phyloP scores from a whole-genome alignment of 2,888 invertebrate genomes.

The Subacronicta megacephala region DNA sequence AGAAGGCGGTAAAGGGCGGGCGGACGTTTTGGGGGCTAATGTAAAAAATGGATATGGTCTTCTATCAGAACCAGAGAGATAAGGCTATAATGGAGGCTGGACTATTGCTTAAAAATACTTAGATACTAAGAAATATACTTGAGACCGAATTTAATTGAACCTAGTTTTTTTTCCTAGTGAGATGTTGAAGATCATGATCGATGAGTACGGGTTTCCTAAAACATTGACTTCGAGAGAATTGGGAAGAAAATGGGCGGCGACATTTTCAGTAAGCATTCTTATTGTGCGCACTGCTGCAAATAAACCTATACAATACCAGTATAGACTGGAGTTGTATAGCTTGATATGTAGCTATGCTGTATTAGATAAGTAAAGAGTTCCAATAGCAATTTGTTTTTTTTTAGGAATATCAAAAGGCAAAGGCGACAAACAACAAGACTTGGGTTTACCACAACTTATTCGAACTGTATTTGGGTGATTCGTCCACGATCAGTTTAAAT shows the following conservation, averaged over 20 bases:
- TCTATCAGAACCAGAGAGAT: too few relatives aligned
- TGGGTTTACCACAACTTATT: conserved; percentile 83
- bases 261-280: conserved; percentile 73
- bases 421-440: conserved; percentile 79
- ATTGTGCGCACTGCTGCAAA: too few relatives aligned
- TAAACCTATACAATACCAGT: too few relatives aligned
- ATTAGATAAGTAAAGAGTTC: background rate
- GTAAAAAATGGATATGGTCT: too few relatives aligned
- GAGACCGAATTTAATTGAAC: too few relatives aligned
- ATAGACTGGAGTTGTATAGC: too few relatives aligned
- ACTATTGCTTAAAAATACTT: too few relatives aligned
- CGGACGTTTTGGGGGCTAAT: too few relatives aligned
- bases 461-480: conserved; percentile 81
- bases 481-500: conserved; percentile 74
- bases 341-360: too few relatives aligned
- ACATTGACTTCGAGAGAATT: conserved; percentile 76
- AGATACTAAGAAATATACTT: too few relatives aligned
- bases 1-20: too few relatives aligned
- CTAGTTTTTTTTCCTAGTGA: conserved; percentile 69
- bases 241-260: conserved; percentile 81
- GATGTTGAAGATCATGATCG: conserved; percentile 74
- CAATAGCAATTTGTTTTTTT: conserved; percentile 2
- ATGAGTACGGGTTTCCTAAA: conserved; percentile 81
- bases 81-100: too few relatives aligned
- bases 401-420: conserved; percentile 83